Percentiles rank a stretch among this genome's conserved stretches.
phyloP scores from a whole-genome alignment of 1,140 invertebrate species.

The Solen grandis region DNA sequence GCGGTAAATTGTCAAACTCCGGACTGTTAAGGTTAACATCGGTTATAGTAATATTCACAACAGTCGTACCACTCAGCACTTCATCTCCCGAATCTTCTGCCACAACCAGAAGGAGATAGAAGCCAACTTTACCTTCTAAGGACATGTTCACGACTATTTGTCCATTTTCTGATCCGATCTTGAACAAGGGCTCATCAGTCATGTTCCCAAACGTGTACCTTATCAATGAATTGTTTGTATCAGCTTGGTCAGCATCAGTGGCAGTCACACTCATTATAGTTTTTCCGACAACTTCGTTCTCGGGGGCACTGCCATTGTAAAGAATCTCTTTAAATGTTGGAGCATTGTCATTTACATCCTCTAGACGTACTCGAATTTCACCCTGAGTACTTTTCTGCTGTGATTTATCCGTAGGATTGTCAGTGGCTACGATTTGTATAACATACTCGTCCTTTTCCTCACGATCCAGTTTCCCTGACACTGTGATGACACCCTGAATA shows the following conservation, averaged over 20 bases:
- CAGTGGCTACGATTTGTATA: constrained; percentile 12
- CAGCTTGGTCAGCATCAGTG: constrained; percentile 85
- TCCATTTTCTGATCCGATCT: too few relatives aligned
- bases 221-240: too few relatives aligned
- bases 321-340: constrained; percentile 97
- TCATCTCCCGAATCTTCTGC: constrained; percentile 92
- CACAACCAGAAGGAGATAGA: constrained; percentile 85
- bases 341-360: constrained; percentile 98
- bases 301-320: constrained; percentile 97
- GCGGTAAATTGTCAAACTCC: neutral
- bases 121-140: constrained; percentile 6
- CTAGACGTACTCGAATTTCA: constrained; percentile 84
- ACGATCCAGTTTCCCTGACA: neutral
- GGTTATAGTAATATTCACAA: constrained; percentile 88
- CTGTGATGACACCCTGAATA: constrained; percentile 21
- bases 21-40: constrained; percentile 40
- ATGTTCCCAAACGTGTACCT: too few relatives aligned
- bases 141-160: constrained; percentile 84
- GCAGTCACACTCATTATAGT: constrained; percentile 95
- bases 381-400: constrained; percentile 12
- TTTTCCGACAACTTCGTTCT: constrained; percentile 84
- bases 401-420: constrained; percentile 18
- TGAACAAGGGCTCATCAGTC: too few relatives aligned
- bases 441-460: neutral
- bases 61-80: constrained; percentile 79